Conservation (phyloP, 2,888 invertebrate species). For the Parnassius glacialis region DNA sequence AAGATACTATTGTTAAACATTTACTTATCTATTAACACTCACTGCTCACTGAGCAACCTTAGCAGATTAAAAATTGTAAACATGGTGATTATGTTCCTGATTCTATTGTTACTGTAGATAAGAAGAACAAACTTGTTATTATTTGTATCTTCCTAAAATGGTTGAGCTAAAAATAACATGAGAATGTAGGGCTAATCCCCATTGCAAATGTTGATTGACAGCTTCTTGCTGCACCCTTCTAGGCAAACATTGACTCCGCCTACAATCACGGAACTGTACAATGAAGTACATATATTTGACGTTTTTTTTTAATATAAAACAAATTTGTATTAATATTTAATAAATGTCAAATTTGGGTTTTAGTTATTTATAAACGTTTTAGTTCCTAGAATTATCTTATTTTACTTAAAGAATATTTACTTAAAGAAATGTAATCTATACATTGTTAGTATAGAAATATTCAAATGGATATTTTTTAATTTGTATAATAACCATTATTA, state of each 20-base stretch:
- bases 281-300: no score
- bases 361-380: no score
- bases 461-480: no score
- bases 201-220: slow-evolving; percentile 56
- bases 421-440: no score
- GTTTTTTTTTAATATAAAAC: no score
- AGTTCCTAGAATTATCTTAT: no score
- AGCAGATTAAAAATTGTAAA: slow-evolving; percentile 39
- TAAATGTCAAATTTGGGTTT: no score
- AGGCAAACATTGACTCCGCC: slow-evolving; percentile 46
- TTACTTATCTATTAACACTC: slow-evolving; percentile 11
- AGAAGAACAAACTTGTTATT: slow-evolving; percentile 27
- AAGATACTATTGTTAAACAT: slow-evolving; percentile 2
- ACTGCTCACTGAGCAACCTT: slow-evolving; percentile 4
- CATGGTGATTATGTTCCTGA: slow-evolving; percentile 47
- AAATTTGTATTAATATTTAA: no score
- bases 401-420: no score
- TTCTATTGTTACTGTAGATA: slow-evolving; percentile 32
- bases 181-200: slow-evolving; percentile 43
- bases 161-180: slow-evolving; percentile 28
- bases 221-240: slow-evolving; percentile 38
- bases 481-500: no score
- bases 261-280: slow-evolving; percentile 22
- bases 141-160: slow-evolving; percentile 29
- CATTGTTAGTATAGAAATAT: no score